Conservation (phyloP, 2,113 vertebrate species). For the Cricetomys ansorgei region DNA sequence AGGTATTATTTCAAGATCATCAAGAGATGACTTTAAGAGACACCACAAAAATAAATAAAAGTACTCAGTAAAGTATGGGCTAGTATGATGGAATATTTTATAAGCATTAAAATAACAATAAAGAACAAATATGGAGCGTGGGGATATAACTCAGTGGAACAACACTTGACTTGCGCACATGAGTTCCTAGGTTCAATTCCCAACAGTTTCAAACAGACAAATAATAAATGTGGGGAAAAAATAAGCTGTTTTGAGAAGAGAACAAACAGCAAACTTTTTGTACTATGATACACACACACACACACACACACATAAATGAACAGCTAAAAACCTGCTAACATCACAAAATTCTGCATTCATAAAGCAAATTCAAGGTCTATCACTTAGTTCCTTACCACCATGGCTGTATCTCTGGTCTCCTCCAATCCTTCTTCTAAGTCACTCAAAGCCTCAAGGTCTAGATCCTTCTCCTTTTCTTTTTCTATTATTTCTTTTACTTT, state of each 20-base stretch:
- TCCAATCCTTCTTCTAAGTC: constrained; percentile 94
- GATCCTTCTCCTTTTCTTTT: constrained; percentile 94
- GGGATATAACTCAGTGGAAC: not conserved
- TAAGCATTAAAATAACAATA: constrained; percentile 7
- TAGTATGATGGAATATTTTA: constrained; percentile 9
- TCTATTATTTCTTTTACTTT: constrained; percentile 96
- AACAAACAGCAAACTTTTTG: not conserved
- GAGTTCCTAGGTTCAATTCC: not conserved
- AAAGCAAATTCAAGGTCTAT: not conserved
- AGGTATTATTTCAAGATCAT: not conserved
- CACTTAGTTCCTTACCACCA: constrained; percentile 88
- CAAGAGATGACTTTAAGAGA: not conserved
- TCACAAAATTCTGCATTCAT: not conserved
- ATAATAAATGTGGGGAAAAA: no score
- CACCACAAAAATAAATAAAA: not conserved
- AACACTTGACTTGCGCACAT: not conserved
- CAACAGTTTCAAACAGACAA: no score
- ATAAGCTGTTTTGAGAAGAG: not conserved
- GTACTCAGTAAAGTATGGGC: not conserved
- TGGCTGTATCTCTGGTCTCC: constrained; percentile 92
- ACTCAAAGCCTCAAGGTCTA: constrained; percentile 94
- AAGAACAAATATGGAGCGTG: not conserved
- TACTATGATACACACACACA: not conserved
- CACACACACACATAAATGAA: not conserved
- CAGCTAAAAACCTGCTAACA: not conserved